Conservation (phyloP, 1,140 invertebrate species). For the Drosophila eugracilis region DNA sequence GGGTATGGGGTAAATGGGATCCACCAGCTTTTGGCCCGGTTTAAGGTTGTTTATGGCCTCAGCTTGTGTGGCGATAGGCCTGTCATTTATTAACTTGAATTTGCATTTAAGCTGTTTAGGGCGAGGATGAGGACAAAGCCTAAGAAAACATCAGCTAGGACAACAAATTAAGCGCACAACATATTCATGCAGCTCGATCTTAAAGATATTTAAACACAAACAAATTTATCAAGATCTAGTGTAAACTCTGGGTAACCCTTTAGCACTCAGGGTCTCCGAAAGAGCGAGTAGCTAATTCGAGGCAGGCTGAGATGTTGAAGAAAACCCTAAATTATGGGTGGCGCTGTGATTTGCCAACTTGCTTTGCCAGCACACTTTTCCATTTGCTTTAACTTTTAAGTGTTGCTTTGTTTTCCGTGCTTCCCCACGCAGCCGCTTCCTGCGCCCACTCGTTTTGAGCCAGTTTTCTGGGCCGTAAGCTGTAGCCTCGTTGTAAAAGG, state of each 20-base stretch:
- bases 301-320: slow-evolving; percentile 9
- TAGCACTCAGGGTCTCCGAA: slow-evolving; percentile 23
- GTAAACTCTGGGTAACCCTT: slow-evolving; percentile 29
- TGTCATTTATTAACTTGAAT: slow-evolving; percentile 77
- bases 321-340: slow-evolving; percentile 27
- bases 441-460: background rate
- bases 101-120: slow-evolving; percentile 69
- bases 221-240: slow-evolving; percentile 37
- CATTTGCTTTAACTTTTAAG: slow-evolving; percentile 79
- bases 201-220: slow-evolving; percentile 32
- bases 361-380: slow-evolving; percentile 48
- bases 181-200: slow-evolving; percentile 31
- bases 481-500: slow-evolving; percentile 57
- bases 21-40: slow-evolving; percentile 33
- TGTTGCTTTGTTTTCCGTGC: slow-evolving; percentile 78
- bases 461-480: slow-evolving; percentile 26
- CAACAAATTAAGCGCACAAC: slow-evolving; percentile 47
- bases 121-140: slow-evolving; percentile 13
- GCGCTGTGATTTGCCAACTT: slow-evolving; percentile 27
- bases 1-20: background rate
- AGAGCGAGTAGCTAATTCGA: slow-evolving; percentile 43
- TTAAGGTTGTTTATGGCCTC: slow-evolving; percentile 61
- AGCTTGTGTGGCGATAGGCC: slow-evolving; percentile 68
- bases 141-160: slow-evolving; percentile 41
- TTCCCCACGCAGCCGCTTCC: slow-evolving; percentile 5